phyloP scores from a whole-genome alignment of 2,797 vertebrate species.

The Parotocinclus haroldoi region DNA sequence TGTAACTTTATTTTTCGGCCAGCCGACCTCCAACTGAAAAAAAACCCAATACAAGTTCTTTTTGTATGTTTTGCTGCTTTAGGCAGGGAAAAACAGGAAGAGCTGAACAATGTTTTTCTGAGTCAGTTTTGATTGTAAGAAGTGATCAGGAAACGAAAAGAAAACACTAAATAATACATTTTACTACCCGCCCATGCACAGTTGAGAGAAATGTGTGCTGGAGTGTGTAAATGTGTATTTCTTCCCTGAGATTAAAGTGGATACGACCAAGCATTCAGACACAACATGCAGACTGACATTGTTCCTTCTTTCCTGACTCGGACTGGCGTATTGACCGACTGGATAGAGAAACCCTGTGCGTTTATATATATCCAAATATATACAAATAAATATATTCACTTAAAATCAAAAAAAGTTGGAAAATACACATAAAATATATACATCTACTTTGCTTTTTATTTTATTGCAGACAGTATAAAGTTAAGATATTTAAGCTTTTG shows the following conservation, averaged over 20 bases:
- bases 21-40: too few species aligned
- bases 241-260: constrained; percentile 46
- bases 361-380: too few species aligned
- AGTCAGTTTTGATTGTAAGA: constrained; percentile 62
- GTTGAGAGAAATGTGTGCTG: constrained; percentile 46
- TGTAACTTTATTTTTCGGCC: too few species aligned
- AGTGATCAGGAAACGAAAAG: constrained; percentile 60
- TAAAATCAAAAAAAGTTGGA: too few species aligned
- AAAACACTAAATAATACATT: constrained; percentile 60
- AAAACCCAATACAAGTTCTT: not conserved
- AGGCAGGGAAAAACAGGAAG: constrained; percentile 72
- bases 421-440: too few species aligned
- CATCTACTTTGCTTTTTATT: too few species aligned
- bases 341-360: constrained; percentile 13
- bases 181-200: constrained; percentile 38
- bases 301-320: constrained; percentile 65
- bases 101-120: constrained; percentile 67
- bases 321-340: constrained; percentile 41
- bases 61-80: constrained; percentile 4
- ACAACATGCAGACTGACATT: constrained; percentile 65
- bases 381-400: too few species aligned
- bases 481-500: too few species aligned
- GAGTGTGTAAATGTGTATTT: constrained; percentile 30
- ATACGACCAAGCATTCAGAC: constrained; percentile 65
- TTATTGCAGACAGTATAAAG: too few species aligned